Base-by-base conservation (phyloP, 2,888 invertebrate genomes). In the Leptopilina syphax region DNA sequence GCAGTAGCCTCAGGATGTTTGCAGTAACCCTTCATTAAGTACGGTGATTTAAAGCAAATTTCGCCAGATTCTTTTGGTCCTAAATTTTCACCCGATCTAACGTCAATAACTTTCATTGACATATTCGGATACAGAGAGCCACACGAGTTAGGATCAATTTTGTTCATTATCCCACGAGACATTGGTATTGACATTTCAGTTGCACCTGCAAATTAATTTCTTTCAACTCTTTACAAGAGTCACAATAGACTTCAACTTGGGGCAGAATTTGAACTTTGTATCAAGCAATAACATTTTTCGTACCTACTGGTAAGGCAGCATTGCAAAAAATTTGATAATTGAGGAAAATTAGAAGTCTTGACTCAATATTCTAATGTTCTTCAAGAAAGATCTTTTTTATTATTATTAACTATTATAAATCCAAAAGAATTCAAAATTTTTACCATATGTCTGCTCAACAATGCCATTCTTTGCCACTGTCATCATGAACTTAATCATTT, bases 11-110 rank as follows among this genome's bases (percentile, higher is more conserved):
- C 60, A 0, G 83, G 84, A 79, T 85, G 83, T 0, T 77, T 27
- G 34, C 80, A 83, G 68, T 86, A 86, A 54, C 83, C 78, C 9
- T 65, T 78, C 84, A 85, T 85, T 73, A 83, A 79, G n/a, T 65
- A 77, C 0, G 67, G 67, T 18, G 84, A 77, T 77, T 83, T 84
- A 6, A 81, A 73, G 41, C 78, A 83, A 10, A 86, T 5, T 81
- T 86, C 86, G 10, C 85, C 86, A 50, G 70, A 24, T 76, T 84
- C 13, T 12, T 81, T 82, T 24, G 78, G 65, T n/a, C 76, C 82
- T 18, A 85, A 60, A 50, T 7, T 57, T 34, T 68, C 24, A 0
- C 77, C 77, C 2, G 82, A 80, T 41, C 76, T 67, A 0, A 68
- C 63, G 68, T 84, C 83, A n/a, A 84, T 8, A 6, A 86, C 34